phyloP scores from a whole-genome alignment of 2,113 vertebrate genomes.

The Pogonocichla stellata region DNA sequence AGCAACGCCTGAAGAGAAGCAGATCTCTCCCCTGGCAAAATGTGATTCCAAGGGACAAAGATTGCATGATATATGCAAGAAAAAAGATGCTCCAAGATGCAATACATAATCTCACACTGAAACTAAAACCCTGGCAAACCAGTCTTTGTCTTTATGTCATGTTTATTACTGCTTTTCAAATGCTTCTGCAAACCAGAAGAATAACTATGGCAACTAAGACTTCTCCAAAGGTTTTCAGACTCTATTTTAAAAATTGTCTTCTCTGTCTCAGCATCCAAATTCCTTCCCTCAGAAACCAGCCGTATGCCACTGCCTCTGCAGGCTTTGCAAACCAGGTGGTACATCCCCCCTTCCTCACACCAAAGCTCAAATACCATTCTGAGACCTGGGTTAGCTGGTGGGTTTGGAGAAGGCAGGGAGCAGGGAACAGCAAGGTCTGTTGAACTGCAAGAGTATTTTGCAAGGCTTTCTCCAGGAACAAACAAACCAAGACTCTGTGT shows the following conservation, averaged over 20 bases:
- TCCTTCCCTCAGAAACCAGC: not conserved
- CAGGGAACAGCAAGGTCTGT: not conserved
- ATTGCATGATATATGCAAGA: not conserved
- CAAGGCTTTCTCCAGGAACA: not conserved
- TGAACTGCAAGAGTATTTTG: not conserved
- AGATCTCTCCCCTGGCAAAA: not conserved
- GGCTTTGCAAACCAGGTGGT: not conserved
- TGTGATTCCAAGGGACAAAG: not conserved
- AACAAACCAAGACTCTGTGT: not conserved
- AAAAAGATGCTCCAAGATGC: not conserved
- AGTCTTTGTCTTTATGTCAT: not conserved
- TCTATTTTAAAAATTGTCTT: conserved; percentile 39
- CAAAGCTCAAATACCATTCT: not conserved
- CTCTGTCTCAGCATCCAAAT: conserved; percentile 21
- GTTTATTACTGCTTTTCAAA: conserved; percentile 47
- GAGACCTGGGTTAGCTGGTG: not conserved
- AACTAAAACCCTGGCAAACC: not conserved
- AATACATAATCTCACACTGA: not conserved
- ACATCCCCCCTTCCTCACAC: not conserved
- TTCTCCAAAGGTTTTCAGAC: conserved; percentile 32
- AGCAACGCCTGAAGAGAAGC: not conserved
- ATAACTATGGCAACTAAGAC: conserved; percentile 72
- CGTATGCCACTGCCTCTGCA: not conserved
- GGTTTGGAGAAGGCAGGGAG: not conserved
- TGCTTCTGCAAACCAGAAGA: conserved; percentile 23